These are phyloP conservation scores for Lepetodrilus schrolli DNA, from an alignment of 2,888 invertebrate species.

Conservation along the genomic window DNA sequence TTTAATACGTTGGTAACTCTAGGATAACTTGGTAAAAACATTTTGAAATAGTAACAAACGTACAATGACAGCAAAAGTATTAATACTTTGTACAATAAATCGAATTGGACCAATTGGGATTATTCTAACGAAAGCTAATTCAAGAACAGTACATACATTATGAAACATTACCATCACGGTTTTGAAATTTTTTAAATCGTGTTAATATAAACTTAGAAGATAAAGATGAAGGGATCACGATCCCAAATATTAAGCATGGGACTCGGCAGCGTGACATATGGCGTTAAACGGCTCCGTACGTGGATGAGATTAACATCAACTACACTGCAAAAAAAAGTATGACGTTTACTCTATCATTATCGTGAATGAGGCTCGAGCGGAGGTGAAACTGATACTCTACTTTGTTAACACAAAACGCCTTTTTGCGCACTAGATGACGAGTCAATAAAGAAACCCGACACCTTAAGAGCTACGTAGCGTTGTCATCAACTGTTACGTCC, in stretches of 20 bases:
- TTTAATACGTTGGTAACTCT: too few species aligned
- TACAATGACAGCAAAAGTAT: too few species aligned
- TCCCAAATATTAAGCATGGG: not conserved
- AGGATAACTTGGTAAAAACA: too few species aligned
- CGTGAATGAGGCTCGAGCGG: not conserved
- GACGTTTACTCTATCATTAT: not conserved
- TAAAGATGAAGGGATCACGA: not conserved
- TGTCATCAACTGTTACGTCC: not conserved
- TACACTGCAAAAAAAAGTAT: not conserved
- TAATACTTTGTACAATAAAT: too few species aligned
- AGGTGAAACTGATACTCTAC: not conserved
- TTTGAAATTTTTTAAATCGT: too few species aligned
- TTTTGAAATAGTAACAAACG: too few species aligned
- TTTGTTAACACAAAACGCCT: slow-evolving; percentile 13
- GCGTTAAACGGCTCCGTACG: not conserved
- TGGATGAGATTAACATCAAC: not conserved
- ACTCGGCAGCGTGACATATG: not conserved
- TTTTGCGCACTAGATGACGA: too few species aligned
- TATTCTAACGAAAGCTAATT: too few species aligned
- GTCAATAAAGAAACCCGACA: not conserved
- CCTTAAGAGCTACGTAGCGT: not conserved
- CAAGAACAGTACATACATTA: not conserved
- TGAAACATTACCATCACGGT: not conserved
- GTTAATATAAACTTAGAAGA: not conserved
- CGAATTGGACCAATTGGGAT: too few species aligned